phyloP scores from a whole-genome alignment of 2,888 invertebrate species.

The Thelaira solivaga region DNA sequence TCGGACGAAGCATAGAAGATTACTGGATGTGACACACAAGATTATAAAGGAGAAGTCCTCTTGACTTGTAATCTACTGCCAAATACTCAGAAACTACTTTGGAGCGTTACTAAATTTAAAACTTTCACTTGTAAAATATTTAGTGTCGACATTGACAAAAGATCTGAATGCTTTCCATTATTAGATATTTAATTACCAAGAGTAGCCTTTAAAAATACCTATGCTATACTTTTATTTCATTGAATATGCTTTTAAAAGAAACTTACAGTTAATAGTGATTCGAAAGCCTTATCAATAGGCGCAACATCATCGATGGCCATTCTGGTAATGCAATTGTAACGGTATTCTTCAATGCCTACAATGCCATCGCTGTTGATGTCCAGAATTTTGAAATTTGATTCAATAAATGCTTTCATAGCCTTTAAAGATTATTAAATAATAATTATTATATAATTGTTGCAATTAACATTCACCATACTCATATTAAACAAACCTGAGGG shows the following conservation, averaged over 20 bases:
- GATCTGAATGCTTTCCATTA: no score
- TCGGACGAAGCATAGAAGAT: no score
- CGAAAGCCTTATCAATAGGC: constrained; percentile 86
- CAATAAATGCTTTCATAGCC: constrained; percentile 91
- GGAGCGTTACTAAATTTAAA: no score
- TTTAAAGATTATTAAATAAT: constrained; percentile 46
- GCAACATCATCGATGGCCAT: constrained; percentile 87
- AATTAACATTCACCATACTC: background rate
- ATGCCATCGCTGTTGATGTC: constrained; percentile 89
- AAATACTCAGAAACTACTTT: no score
- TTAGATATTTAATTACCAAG: no score
- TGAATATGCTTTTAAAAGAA: constrained; percentile 16
- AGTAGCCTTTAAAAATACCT: no score
- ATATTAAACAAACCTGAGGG: constrained; percentile 82
- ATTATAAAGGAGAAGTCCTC: no score
- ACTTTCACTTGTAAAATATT: no score
- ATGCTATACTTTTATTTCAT: no score
- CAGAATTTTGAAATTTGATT: constrained; percentile 88
- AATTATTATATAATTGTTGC: background rate
- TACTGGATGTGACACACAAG: no score
- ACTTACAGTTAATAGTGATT: constrained; percentile 86
- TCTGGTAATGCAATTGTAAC: constrained; percentile 88
- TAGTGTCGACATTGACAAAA: no score
- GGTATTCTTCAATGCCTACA: constrained; percentile 87
- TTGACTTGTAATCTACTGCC: no score